Percentiles rank a stretch among this genome's conserved stretches.
Evolutionary conservation across 2,113 vertebrate genomes (phyloP).

Genomic region (Mus spicilegus): DNA sequence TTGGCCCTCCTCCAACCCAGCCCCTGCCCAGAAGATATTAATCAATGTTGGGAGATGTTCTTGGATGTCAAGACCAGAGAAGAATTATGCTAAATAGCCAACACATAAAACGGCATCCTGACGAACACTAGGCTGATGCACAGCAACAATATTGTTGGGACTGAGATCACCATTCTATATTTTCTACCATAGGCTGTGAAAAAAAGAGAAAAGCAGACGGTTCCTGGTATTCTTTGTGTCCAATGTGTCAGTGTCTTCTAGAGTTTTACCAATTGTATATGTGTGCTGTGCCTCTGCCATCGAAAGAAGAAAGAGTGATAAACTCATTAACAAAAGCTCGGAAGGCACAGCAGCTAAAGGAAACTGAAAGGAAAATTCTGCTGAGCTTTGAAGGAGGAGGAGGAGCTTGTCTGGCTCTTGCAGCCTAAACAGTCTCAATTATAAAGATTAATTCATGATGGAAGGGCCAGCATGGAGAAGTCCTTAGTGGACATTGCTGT

Average conservation of each 20-base stretch:
- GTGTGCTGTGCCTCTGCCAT: not conserved
- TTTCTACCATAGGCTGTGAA: not conserved
- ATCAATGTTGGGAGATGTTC: not conserved
- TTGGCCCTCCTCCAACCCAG: not conserved
- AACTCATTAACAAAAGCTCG: not conserved
- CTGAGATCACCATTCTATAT: not conserved
- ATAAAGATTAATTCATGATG: constrained; percentile 38
- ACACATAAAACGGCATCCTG: not conserved
- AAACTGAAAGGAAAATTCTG: not conserved
- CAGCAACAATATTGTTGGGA: not conserved
- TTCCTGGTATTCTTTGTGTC: not conserved
- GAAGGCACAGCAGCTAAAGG: not conserved
- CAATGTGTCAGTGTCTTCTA: not conserved
- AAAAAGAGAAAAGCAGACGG: not conserved
- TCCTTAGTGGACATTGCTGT: not conserved
- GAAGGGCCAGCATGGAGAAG: not conserved
- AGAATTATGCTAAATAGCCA: not conserved
- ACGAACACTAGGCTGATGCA: not conserved
- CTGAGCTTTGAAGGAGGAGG: not conserved
- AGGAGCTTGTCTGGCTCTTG: not conserved
- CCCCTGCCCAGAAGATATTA: not conserved
- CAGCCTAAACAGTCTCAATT: not conserved
- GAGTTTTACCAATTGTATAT: not conserved
- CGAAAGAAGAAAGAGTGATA: not conserved
- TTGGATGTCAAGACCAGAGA: not conserved